Evolutionary conservation across 2,888 invertebrate genomes (phyloP).

Genomic region (Tachystola acroxantha): DNA sequence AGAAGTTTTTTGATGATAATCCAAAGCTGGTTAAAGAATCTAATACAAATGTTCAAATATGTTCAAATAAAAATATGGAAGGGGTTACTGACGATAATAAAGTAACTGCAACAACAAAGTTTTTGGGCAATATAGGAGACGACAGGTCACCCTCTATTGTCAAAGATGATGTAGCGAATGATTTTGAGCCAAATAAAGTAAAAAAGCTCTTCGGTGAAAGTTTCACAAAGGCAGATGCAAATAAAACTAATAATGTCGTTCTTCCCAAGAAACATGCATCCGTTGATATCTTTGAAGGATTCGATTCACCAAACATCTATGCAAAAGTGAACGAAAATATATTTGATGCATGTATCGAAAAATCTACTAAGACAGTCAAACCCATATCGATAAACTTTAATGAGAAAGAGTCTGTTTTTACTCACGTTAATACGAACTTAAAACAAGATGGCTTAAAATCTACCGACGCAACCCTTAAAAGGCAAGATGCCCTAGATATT

Average conservation of each 20-base stretch:
- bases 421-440: no score
- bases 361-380: no score
- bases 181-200: conserved; percentile 44
- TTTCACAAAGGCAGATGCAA: conserved; percentile 33
- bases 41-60: conserved; percentile 16
- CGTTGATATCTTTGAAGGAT: conserved; percentile 2
- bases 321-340: background rate
- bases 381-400: no score
- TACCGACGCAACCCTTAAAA: no score
- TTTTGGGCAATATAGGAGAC: conserved; percentile 19
- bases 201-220: conserved; percentile 55
- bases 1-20: conserved; percentile 34
- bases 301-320: conserved; percentile 4
- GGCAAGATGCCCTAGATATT: no score
- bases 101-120: conserved; percentile 7
- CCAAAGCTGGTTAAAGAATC: background rate
- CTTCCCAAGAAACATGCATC: conserved; percentile 31
- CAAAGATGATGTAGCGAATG: conserved; percentile 35
- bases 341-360: no score
- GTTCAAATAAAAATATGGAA: conserved; percentile 18
- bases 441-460: no score
- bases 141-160: conserved; percentile 54
- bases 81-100: background rate
- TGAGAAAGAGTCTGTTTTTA: no score
- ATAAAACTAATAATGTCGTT: conserved; percentile 25